Conservation (phyloP, 2,113 vertebrate species). For the Urocitellus parryii region DNA sequence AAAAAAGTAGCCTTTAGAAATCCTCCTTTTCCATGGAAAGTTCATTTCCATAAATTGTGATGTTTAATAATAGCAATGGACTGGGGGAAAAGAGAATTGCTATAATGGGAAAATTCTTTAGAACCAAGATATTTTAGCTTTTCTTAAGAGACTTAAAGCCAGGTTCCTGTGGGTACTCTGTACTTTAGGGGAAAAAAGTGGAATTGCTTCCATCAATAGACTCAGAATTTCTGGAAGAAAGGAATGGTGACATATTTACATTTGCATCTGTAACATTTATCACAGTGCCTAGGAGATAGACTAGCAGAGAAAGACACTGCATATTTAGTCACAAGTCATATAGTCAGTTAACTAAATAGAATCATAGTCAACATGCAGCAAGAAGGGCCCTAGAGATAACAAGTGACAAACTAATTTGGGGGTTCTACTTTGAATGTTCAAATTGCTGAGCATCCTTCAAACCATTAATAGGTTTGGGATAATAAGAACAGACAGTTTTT, state of each 20-base stretch:
- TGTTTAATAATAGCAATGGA: neutral
- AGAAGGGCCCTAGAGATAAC: neutral
- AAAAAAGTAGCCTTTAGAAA: neutral
- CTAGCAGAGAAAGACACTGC: neutral
- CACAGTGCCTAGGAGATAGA: neutral
- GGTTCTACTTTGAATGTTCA: constrained; percentile 11
- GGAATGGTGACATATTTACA: neutral
- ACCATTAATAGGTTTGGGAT: neutral
- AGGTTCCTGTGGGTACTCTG: neutral
- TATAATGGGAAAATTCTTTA: neutral
- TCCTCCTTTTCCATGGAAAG: neutral
- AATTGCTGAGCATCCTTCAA: constrained; percentile 39
- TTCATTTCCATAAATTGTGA: neutral
- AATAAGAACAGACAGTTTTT: neutral
- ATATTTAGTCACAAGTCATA: neutral
- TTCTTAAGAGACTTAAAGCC: neutral
- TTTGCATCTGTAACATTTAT: neutral
- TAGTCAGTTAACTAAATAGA: neutral
- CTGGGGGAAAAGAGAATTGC: neutral
- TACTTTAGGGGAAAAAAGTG: neutral
- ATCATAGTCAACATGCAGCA: neutral
- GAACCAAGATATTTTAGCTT: neutral
- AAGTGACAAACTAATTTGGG: constrained; percentile 28
- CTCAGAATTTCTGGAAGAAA: neutral
- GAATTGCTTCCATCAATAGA: neutral